Evolutionary conservation across 2,113 vertebrate species (phyloP).

Genomic region (Centropus bengalensis): DNA sequence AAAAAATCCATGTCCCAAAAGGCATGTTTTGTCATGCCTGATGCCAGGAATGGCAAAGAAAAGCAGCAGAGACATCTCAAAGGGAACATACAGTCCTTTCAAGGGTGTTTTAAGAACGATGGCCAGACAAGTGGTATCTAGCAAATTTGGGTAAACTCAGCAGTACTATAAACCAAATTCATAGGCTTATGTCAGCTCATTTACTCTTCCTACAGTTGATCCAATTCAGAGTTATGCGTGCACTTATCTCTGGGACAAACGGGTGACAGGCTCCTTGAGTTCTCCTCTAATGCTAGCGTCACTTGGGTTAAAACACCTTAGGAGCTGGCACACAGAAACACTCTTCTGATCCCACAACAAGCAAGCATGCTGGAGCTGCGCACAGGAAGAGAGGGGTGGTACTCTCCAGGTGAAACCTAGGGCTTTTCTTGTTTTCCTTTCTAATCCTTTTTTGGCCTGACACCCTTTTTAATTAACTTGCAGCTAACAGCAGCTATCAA

Average conservation of each 20-base stretch:
- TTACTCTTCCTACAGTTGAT: background rate
- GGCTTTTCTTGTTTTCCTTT: background rate
- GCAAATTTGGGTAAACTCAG: background rate
- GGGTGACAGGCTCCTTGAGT: background rate
- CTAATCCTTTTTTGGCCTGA: background rate
- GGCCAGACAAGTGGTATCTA: background rate
- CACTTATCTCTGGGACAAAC: background rate
- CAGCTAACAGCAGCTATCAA: background rate
- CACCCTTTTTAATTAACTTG: background rate
- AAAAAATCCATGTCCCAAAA: background rate
- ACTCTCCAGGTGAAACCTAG: background rate
- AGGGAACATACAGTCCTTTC: background rate
- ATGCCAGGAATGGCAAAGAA: background rate
- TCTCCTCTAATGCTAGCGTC: accelerated
- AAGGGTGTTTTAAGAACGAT: background rate
- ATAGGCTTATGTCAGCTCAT: background rate
- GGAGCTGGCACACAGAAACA: background rate
- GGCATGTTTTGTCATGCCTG: background rate
- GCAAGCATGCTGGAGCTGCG: background rate
- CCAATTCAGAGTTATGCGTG: background rate
- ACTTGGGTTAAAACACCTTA: background rate
- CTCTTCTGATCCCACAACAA: background rate
- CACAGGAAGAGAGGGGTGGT: accelerated
- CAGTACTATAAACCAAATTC: background rate
- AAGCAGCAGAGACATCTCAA: background rate